Evolutionary conservation across 2,888 invertebrate genomes (phyloP).

Genomic region (Drymonia ruficornis): DNA sequence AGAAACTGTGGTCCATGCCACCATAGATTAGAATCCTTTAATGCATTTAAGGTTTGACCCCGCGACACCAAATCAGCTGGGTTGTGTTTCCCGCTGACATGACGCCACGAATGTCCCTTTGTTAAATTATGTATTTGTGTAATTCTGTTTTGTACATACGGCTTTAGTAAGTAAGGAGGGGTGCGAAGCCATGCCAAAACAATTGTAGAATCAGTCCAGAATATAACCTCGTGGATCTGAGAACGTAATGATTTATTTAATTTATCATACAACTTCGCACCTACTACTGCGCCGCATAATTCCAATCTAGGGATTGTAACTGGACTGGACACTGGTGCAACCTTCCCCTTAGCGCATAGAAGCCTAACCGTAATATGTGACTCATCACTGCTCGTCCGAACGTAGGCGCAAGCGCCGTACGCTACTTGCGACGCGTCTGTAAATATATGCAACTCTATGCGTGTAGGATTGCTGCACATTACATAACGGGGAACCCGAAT

Average conservation of each 20-base stretch:
- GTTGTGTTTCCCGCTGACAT: constrained; percentile 9
- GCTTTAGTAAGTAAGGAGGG: constrained; percentile 26
- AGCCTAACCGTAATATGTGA: constrained; percentile 18
- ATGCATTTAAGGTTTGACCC: background rate
- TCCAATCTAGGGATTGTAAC: constrained; percentile 22
- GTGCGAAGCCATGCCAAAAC: constrained; percentile 31
- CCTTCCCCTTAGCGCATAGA: constrained; percentile 32
- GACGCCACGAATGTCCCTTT: constrained; percentile 2
- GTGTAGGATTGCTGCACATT: background rate
- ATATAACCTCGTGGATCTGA: constrained; percentile 19
- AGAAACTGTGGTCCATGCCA: constrained; percentile 15
- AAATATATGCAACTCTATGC: constrained; percentile 27
- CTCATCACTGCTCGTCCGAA: constrained; percentile 10
- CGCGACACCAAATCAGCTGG: constrained; percentile 9
- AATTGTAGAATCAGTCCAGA: constrained; percentile 36
- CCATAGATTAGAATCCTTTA: constrained; percentile 5
- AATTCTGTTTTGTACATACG: constrained; percentile 30
- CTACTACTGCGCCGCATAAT: constrained; percentile 34
- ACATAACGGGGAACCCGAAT: constrained; percentile 18
- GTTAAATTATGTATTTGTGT: constrained; percentile 25
- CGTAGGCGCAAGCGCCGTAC: constrained; percentile 28
- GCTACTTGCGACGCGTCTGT: constrained; percentile 25
- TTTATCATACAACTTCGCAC: constrained; percentile 25
- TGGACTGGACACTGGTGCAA: constrained; percentile 29
- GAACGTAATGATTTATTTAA: constrained; percentile 15